These are phyloP conservation scores for Cherax destructor DNA, from an alignment of 1,140 invertebrate genomes.

Conservation along the genomic window DNA sequence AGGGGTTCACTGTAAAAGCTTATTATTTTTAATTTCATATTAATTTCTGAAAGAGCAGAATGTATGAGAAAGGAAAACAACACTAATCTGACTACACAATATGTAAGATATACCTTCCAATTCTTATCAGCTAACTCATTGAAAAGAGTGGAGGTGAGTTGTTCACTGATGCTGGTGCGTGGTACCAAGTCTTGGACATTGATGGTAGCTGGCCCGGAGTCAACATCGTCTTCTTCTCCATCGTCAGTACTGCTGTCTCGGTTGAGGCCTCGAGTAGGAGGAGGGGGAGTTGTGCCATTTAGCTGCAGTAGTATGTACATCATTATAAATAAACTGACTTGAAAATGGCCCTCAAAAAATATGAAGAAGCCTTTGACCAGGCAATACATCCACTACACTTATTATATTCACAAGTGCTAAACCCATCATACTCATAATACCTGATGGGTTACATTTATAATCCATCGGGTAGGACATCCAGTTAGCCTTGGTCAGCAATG, in stretches of 20 bases:
- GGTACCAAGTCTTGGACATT: constrained; percentile 82
- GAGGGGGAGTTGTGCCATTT: constrained; percentile 48
- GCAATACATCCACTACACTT: too few relatives aligned
- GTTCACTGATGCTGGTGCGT: constrained; percentile 88
- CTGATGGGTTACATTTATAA: too few relatives aligned
- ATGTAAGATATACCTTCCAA: constrained; percentile 85
- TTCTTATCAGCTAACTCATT: constrained; percentile 93
- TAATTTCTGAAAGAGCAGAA: neutral
- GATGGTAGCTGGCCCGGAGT: constrained; percentile 78
- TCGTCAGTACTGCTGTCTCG: constrained; percentile 43
- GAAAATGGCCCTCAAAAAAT: too few relatives aligned
- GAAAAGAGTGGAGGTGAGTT: constrained; percentile 88
- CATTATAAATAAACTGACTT: neutral
- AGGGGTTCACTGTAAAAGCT: too few relatives aligned
- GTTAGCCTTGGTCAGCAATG: too few relatives aligned
- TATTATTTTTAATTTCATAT: too few relatives aligned
- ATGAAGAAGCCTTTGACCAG: too few relatives aligned
- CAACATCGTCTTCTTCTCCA: constrained; percentile 73
- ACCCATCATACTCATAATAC: too few relatives aligned
- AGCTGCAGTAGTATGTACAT: neutral
- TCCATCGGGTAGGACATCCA: too few relatives aligned
- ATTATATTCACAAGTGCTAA: too few relatives aligned
- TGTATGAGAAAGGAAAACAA: constrained; percentile 43
- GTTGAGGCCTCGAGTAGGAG: constrained; percentile 26
- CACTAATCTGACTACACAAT: constrained; percentile 26